Evolutionary conservation across 2,797 vertebrate genomes (phyloP).

Genomic region (Clamator glandarius): DNA sequence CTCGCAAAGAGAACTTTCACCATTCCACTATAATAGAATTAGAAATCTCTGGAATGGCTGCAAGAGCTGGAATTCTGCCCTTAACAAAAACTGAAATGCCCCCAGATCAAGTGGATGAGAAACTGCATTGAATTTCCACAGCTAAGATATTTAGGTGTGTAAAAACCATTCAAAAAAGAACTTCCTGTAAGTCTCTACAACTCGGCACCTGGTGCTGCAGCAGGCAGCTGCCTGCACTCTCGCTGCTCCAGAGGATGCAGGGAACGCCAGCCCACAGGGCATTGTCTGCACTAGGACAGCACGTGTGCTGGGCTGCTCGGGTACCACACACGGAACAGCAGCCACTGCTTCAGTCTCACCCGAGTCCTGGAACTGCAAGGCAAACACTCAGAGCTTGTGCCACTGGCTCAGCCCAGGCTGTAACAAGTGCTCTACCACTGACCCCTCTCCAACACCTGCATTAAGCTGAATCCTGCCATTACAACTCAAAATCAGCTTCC

Average conservation of each 20-base stretch:
- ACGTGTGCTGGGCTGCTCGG: not conserved
- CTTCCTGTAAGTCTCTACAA: not conserved
- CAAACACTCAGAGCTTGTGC: not conserved
- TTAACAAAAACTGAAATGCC: not conserved
- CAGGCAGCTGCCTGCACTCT: not conserved
- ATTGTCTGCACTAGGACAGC: not conserved
- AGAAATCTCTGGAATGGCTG: not conserved
- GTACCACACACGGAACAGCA: not conserved
- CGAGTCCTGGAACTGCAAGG: fast-evolving
- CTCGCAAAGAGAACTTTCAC: not conserved
- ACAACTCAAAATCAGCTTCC: not conserved
- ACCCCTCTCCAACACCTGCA: not conserved
- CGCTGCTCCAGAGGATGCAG: fast-evolving
- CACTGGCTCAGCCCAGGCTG: not conserved
- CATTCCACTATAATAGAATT: not conserved
- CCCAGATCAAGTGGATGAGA: fast-evolving
- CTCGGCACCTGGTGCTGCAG: not conserved
- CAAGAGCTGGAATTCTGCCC: not conserved
- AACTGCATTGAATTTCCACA: not conserved
- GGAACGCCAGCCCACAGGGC: not conserved
- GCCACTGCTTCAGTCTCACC: not conserved
- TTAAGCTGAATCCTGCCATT: fast-evolving
- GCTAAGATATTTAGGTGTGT: too few species aligned
- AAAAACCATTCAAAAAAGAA: not conserved
- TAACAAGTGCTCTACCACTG: fast-evolving